Percentiles rank a stretch among this genome's conserved stretches.
Evolutionary conservation across 2,888 invertebrate genomes (phyloP).

Genomic region (Neoascia interrupta): DNA sequence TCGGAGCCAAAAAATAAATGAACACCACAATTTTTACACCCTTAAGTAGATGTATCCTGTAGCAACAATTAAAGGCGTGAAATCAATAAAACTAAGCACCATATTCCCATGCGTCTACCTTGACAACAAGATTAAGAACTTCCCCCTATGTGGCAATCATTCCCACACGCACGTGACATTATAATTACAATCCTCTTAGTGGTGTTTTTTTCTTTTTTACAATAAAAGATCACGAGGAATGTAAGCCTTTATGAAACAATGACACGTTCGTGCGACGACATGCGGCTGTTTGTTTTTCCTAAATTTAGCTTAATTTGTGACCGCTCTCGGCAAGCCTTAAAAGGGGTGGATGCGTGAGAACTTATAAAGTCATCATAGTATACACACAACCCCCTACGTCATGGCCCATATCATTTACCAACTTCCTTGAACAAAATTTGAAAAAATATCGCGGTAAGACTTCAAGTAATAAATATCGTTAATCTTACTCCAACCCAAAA

Average conservation of each 20-base stretch:
- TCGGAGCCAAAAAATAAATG: no score
- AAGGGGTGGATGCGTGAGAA: slow-evolving; percentile 38
- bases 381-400: no score
- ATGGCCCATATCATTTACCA: no score
- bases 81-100: slow-evolving; percentile 16
- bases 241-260: slow-evolving; percentile 32
- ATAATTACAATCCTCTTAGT: slow-evolving; percentile 29
- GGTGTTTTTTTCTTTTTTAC: background rate
- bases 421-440: no score
- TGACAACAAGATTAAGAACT: background rate
- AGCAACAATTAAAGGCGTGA: slow-evolving; percentile 21
- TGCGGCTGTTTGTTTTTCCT: slow-evolving; percentile 41
- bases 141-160: slow-evolving; percentile 32
- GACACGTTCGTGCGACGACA: slow-evolving; percentile 38
- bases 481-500: background rate
- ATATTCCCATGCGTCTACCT: slow-evolving; percentile 7
- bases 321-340: background rate
- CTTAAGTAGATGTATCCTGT: slow-evolving; percentile 22
- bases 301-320: slow-evolving; percentile 9
- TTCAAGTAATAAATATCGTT: no score
- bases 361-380: background rate
- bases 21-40: no score
- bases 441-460: no score
- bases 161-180: slow-evolving; percentile 52
- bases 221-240: no score